These are phyloP conservation scores for Cremastinae sp. DNA, from an alignment of 2,888 invertebrate species.

Conservation along the genomic window DNA sequence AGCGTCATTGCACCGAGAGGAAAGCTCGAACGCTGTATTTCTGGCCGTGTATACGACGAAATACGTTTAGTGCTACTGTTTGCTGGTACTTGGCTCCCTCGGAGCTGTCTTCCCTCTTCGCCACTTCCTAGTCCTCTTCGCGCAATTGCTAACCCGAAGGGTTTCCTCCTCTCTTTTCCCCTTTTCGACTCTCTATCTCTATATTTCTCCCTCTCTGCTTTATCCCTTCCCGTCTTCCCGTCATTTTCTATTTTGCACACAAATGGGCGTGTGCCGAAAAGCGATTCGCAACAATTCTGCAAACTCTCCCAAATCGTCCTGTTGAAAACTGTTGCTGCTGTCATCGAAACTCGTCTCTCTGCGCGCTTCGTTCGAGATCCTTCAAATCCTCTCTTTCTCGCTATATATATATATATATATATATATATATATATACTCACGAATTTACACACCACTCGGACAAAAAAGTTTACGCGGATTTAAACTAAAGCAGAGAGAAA, in stretches of 20 bases:
- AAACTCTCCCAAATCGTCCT: constrained; percentile 54
- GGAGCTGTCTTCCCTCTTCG: not conserved
- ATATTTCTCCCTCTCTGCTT: constrained; percentile 22
- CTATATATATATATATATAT: constrained; percentile 7
- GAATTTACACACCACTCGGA: too few relatives aligned
- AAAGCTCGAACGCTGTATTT: constrained; percentile 47
- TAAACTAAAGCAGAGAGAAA: too few relatives aligned
- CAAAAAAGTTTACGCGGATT: too few relatives aligned
- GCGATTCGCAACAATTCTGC: constrained; percentile 27
- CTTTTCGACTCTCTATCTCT: constrained; percentile 27
- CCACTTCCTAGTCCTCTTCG: constrained; percentile 11
- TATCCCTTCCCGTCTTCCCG: not conserved
- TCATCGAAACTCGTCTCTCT: constrained; percentile 33
- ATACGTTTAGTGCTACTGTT: constrained; percentile 62
- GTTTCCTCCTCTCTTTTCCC: constrained; percentile 31
- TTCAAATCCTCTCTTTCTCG: constrained; percentile 16
- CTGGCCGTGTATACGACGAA: constrained; percentile 51
- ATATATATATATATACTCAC: too few relatives aligned
- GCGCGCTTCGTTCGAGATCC: constrained; percentile 14
- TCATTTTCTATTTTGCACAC: not conserved
- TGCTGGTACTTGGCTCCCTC: constrained; percentile 35
- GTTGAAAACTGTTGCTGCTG: constrained; percentile 51
- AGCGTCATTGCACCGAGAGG: constrained; percentile 23
- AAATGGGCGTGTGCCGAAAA: not conserved
- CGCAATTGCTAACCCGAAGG: constrained; percentile 59